phyloP scores from a whole-genome alignment of 2,888 invertebrate species.

The Sphaerophoria rueppellii region DNA sequence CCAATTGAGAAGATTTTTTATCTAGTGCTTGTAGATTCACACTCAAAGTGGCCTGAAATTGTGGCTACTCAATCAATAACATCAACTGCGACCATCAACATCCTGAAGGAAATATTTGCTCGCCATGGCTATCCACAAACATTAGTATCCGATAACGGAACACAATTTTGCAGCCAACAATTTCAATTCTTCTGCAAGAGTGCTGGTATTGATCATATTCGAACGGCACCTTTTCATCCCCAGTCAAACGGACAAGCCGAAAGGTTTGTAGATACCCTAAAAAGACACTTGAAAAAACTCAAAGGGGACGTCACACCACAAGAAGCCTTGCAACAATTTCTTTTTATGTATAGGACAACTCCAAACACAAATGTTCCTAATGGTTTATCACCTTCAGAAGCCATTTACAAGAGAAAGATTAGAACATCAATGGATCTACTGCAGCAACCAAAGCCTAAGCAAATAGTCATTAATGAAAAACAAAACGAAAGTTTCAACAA shows the following conservation, averaged over 20 bases:
- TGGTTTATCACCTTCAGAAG: neutral
- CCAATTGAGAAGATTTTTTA: constrained; percentile 75
- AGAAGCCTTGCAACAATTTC: constrained; percentile 11
- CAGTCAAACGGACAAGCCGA: constrained; percentile 53
- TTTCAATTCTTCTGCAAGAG: constrained; percentile 36
- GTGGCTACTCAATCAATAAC: constrained; percentile 10
- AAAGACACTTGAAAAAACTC: constrained; percentile 10
- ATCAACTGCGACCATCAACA: constrained; percentile 26
- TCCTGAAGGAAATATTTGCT: constrained; percentile 18
- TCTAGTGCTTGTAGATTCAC: constrained; percentile 79
- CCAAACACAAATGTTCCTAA: neutral
- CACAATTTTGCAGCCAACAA: constrained; percentile 35
- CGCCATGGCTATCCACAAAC: constrained; percentile 27
- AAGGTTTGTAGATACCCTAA: constrained; percentile 47
- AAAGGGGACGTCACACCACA: constrained; percentile 6
- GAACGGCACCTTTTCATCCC: constrained; percentile 44
- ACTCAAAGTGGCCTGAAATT: constrained; percentile 79
- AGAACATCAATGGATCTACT: constrained; percentile 15
- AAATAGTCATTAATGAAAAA: constrained; percentile 1
- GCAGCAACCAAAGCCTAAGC: neutral
- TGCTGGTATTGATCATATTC: constrained; percentile 20
- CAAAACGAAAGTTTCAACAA: constrained; percentile 1
- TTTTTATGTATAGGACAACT: constrained; percentile 18
- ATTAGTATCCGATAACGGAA: constrained; percentile 43
- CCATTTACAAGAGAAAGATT: neutral